phyloP scores from a whole-genome alignment of 2,888 invertebrate genomes.

The Argyresthia goedartella region DNA sequence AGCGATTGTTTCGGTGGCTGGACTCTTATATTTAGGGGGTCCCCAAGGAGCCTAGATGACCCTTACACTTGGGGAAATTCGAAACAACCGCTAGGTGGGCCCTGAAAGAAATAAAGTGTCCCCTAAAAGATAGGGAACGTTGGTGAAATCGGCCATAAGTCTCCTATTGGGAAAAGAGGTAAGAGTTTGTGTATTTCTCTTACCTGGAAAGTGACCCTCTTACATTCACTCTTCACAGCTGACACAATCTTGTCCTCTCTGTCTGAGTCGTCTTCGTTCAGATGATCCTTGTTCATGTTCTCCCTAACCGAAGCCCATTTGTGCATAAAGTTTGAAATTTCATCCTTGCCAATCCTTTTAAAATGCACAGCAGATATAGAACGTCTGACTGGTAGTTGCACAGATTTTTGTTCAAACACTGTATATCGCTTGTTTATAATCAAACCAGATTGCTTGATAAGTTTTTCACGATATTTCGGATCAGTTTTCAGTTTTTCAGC shows the following conservation, averaged over 20 bases:
- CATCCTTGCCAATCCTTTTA: slow-evolving; percentile 40
- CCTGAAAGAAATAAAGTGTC: too few relatives aligned
- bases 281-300: slow-evolving; percentile 35
- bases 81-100: too few relatives aligned
- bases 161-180: too few relatives aligned
- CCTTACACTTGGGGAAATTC: too few relatives aligned
- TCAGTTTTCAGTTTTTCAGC: slow-evolving; percentile 32
- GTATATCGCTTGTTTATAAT: slow-evolving; percentile 37
- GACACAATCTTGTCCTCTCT: slow-evolving; percentile 36
- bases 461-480: slow-evolving; percentile 33
- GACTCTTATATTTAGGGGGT: too few relatives aligned
- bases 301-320: slow-evolving; percentile 56
- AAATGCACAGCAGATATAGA: slow-evolving; percentile 65
- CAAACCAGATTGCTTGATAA: slow-evolving; percentile 27
- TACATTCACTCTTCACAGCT: slow-evolving; percentile 52
- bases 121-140: too few relatives aligned
- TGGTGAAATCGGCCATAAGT: too few relatives aligned
- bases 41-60: too few relatives aligned
- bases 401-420: slow-evolving; percentile 22
- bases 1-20: too few relatives aligned
- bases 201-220: slow-evolving; percentile 39
- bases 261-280: slow-evolving; percentile 37
- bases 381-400: slow-evolving; percentile 28
- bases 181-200: too few relatives aligned
- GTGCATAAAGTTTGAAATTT: slow-evolving; percentile 43